These are phyloP conservation scores for Nyctereutes procyonoides DNA, from an alignment of 2,113 vertebrate genomes.

Conservation along the genomic window DNA sequence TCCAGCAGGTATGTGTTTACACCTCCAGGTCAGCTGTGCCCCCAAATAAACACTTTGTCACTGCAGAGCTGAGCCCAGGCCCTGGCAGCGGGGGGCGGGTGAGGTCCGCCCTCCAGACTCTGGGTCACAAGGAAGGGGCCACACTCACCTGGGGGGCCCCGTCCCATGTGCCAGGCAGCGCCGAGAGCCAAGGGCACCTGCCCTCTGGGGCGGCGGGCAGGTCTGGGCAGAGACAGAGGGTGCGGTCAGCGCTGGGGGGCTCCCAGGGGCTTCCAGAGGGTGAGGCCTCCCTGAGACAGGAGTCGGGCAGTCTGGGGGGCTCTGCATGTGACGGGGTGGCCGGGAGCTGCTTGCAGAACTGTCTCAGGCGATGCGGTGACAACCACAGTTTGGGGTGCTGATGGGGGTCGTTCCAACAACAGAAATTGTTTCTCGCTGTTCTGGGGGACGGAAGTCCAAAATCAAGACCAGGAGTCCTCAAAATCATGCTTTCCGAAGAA, in stretches of 20 bases:
- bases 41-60: conserved; percentile 43
- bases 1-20: conserved; percentile 64
- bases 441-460: background rate
- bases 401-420: background rate
- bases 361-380: accelerated
- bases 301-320: too few species aligned
- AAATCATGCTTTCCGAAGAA: background rate
- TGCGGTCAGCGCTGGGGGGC: accelerated
- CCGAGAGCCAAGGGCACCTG: accelerated
- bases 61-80: too few species aligned
- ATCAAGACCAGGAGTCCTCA: background rate
- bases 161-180: too few species aligned
- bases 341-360: accelerated
- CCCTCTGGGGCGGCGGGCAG: background rate
- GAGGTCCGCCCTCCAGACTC: background rate
- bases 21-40: background rate
- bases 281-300: accelerated
- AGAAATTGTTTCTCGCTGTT: too few species aligned
- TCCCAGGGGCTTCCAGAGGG: background rate
- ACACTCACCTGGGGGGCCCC: accelerated
- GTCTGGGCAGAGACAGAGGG: accelerated
- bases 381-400: background rate
- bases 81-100: background rate
- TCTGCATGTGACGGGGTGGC: accelerated
- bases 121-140: background rate